Base-by-base conservation (phyloP, 2,797 vertebrate species). In the Geotrypetes seraphini region DNA sequence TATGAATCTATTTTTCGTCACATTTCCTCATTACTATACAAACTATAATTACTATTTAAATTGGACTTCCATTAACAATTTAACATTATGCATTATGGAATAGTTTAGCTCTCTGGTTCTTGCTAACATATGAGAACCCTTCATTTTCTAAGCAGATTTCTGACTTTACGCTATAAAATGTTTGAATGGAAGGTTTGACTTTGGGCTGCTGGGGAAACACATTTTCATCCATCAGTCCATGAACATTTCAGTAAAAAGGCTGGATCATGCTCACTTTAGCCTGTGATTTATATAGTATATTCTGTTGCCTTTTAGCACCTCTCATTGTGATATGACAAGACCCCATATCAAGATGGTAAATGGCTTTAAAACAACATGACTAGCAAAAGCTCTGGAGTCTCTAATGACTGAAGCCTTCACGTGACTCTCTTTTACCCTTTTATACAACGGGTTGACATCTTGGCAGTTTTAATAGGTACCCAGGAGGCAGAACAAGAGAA, bases 381-480 rank as follows among this genome's bases (percentile, higher is more conserved):
- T 5, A 33, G 21, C 10, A 20, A 52, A 35, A 43, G 46, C 30
- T 40, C 36, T 6, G 1, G 19, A 9, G 47, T 45, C 39, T 47
- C 40, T 31, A 24, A 31, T 49, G 47, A 21, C 16, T 28, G 37
- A 68, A 61, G 44, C 47, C 53, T 49, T 51, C 66, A 33, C 27
- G 22, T 37, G 47, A 63, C 55, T 28, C 40, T 61, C 25, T 45
- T 62, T 28, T 69, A 41, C 38, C 54, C 36, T 73, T 65, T 60
- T 39, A 20, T 26, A 43, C 19, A 35, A 64, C 50, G 22, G 25
- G 50, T 28, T 62, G 65, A 64, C 26, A 75, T 54, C 40, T 54
- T 50, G 45, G 65, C 43, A 60, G 50, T 40, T 70, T 63, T 73
- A 70, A 69, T 52, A 69, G 49, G 48, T 27, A 69, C 48, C 53